Percentiles rank a stretch among this genome's conserved stretches.
Evolutionary conservation across 2,888 invertebrate genomes (phyloP).

Genomic region (Cataglyphis altisquamis): DNA sequence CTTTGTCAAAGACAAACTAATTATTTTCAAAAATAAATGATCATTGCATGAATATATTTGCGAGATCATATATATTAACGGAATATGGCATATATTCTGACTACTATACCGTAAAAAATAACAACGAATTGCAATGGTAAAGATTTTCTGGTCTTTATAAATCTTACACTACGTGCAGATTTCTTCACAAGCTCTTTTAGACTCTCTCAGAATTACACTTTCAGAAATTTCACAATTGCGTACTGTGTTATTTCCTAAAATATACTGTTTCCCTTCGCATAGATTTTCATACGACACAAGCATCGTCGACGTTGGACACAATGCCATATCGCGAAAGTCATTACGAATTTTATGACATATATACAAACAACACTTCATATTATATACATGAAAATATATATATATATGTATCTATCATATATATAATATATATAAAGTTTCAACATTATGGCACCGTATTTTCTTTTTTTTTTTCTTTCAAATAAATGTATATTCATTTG

Average conservation of each 20-base stretch:
- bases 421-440: constrained; percentile 82
- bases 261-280: constrained; percentile 58
- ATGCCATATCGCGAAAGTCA: constrained; percentile 77
- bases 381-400: constrained; percentile 84
- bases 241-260: constrained; percentile 53
- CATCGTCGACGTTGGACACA: constrained; percentile 66
- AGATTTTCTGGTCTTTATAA: constrained; percentile 57
- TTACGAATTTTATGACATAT: constrained; percentile 83
- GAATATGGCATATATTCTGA: constrained; percentile 83
- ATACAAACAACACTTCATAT: constrained; percentile 86
- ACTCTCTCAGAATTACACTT: constrained; percentile 60
- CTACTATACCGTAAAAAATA: constrained; percentile 82
- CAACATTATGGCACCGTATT: constrained; percentile 86
- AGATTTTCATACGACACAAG: constrained; percentile 69
- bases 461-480: constrained; percentile 66
- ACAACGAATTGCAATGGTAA: constrained; percentile 77
- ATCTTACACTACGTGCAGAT: constrained; percentile 62
- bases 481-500: constrained; percentile 75
- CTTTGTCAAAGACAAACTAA: neutral
- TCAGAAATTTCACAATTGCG: constrained; percentile 59
- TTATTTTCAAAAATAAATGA: neutral
- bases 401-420: constrained; percentile 76
- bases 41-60: neutral
- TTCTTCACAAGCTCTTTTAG: constrained; percentile 63
- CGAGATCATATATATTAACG: constrained; percentile 81